These are phyloP conservation scores for Diglossa cyanea DNA, from an alignment of 2,797 vertebrate genomes.

Conservation along the genomic window DNA sequence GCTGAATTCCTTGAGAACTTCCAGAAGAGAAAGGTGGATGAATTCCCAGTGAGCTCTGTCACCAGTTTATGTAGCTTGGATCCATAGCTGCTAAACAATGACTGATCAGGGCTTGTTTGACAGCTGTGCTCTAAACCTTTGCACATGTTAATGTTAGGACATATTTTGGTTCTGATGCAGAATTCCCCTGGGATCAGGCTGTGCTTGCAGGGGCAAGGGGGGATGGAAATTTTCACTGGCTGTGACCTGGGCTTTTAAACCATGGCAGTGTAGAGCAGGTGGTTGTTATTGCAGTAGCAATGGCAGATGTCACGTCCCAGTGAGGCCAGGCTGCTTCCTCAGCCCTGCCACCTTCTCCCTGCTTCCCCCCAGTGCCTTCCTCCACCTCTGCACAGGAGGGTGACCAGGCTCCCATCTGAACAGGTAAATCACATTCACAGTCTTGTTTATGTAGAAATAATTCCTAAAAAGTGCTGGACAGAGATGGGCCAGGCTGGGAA, in stretches of 20 bases:
- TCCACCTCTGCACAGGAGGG: not conserved
- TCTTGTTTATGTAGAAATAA: not conserved
- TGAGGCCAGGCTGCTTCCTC: not conserved
- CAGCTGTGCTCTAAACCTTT: not conserved
- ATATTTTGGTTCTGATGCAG: not conserved
- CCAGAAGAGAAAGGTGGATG: slow-evolving; percentile 3
- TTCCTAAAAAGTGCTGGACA: not conserved
- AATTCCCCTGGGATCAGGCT: not conserved
- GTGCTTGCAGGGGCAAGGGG: not conserved
- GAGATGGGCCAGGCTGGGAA: not conserved
- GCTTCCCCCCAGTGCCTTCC: not conserved
- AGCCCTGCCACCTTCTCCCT: not conserved
- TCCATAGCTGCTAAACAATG: slow-evolving; percentile 13
- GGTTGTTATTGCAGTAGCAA: not conserved
- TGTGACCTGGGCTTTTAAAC: not conserved
- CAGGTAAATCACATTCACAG: not conserved
- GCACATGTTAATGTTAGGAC: not conserved
- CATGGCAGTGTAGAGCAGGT: not conserved
- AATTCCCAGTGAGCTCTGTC: not conserved
- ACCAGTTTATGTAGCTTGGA: not conserved
- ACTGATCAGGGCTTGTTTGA: slow-evolving; percentile 33
- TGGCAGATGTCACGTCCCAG: not conserved
- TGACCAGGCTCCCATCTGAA: not conserved
- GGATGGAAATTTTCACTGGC: not conserved
- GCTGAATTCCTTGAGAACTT: not conserved